Evolutionary conservation across 2,113 vertebrate genomes (phyloP).

Genomic region (Lota lota): DNA sequence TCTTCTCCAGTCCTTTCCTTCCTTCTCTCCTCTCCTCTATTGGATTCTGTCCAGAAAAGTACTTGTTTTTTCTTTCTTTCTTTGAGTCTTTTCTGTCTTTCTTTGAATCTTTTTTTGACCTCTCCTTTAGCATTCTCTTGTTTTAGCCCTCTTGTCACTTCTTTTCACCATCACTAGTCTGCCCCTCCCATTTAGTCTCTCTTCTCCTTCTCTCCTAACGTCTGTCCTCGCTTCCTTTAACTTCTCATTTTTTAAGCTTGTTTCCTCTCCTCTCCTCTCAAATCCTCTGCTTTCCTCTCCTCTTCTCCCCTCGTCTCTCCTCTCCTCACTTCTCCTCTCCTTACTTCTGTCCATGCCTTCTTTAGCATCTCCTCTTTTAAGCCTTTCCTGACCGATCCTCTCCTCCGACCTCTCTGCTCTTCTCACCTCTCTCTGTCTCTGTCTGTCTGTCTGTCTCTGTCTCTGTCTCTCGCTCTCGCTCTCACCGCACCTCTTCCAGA

Average conservation of each 20-base stretch:
- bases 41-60: no score
- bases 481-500: constrained; percentile 13
- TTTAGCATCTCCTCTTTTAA: no score
- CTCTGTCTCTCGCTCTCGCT: constrained; percentile 1
- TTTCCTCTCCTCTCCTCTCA: background rate
- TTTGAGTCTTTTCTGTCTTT: no score
- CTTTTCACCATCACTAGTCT: background rate
- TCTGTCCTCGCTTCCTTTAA: background rate
- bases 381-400: no score
- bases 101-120: no score
- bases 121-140: background rate
- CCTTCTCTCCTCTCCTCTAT: no score
- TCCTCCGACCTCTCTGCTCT: constrained; percentile 1
- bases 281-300: background rate
- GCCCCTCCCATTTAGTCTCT: background rate
- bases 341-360: no score
- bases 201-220: constrained; percentile 1
- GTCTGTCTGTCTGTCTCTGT: no score
- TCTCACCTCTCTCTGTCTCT: no score
- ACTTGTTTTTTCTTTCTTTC: no score
- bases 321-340: background rate
- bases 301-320: constrained; percentile 7
- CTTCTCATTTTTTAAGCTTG: background rate
- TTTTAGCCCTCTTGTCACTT: background rate
- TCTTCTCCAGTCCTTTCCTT: no score